A percentile compares a stretch with the other conserved stretches of the same genome.
Evolutionary conservation across 2,888 invertebrate species (phyloP).

Genomic region (Therioaphis trifolii): DNA sequence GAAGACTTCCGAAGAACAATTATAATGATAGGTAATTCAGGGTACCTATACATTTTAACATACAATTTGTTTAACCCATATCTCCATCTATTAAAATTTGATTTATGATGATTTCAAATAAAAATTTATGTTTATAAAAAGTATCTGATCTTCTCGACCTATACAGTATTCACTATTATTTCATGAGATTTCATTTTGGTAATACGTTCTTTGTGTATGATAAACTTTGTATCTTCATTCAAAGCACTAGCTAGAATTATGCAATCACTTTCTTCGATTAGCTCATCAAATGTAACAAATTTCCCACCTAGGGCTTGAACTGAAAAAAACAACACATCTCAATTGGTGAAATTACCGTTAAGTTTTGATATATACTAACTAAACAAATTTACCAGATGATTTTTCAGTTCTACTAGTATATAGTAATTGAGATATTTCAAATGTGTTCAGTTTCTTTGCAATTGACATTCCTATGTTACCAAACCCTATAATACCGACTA

Average conservation of each 20-base stretch:
- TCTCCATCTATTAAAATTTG: too few species aligned
- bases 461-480: conserved; percentile 65
- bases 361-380: neutral
- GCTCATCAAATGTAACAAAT: conserved; percentile 77
- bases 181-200: conserved; percentile 86
- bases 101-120: too few species aligned
- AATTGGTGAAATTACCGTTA: neutral
- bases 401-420: conserved; percentile 65
- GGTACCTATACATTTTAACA: too few species aligned
- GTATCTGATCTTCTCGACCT: conserved; percentile 77
- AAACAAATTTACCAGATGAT: conserved; percentile 59
- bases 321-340: conserved; percentile 6
- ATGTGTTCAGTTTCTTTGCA: conserved; percentile 64
- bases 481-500: conserved; percentile 65
- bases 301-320: conserved; percentile 76
- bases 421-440: conserved; percentile 63
- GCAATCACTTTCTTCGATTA: conserved; percentile 85
- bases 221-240: conserved; percentile 80
- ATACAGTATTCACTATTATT: conserved; percentile 88
- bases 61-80: too few species aligned
- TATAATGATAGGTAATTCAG: too few species aligned
- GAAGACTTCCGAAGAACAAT: too few species aligned
- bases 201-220: conserved; percentile 86
- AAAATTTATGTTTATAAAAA: too few species aligned
- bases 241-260: conserved; percentile 84